Evolutionary conservation across 2,888 invertebrate genomes (phyloP), one percentile per base, ranked within the genome.

Genomic region (Andrena chrysosceles): DNA sequence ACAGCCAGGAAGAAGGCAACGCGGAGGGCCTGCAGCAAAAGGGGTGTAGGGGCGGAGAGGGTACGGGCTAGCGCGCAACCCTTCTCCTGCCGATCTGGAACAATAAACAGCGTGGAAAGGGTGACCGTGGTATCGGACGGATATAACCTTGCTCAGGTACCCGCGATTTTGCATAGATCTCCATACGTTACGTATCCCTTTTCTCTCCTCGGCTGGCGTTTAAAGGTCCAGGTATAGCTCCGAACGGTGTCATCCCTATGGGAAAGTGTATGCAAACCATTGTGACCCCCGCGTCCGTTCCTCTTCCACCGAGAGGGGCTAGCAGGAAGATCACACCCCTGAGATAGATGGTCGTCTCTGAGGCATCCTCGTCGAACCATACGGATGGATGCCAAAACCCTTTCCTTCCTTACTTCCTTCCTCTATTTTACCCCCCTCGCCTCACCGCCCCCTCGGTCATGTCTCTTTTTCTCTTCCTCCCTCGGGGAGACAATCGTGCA

Each of bases 201-300:
- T 85, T 77, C 54, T 72, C 79, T 71, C 48, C 60, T 62, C 60
- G 59, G 71, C n/a, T 35, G 68, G 87, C 91, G 89, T 92, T 93
- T 93, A 92, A 93, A 93, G 92, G 92, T 93, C 92, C 93, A 93
- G 93, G 94, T 93, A 93, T 88, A 87, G 87, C 83, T 90, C 84
- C 90, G 90, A 85, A 86, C 91, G 92, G 93, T 94, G 93, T 94
- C 93, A 93, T 93, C 93, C 93, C 93, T 93, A 93, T 94, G 94
- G 94, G 94, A 94, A 94, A 93, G 90, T 93, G 86, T 93, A 94
- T 94, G 94, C 93, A 94, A 93, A 93, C 91, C 92, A 93, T 93
- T 93, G 93, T 93, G 92, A 92, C 92, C 93, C 92, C 92, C 92
- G 88, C 86, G 87, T 84, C 86, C 84, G 87, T 81, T 81, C 85